Evolutionary conservation across 1,140 invertebrate genomes (phyloP), one percentile per base, ranked within the genome.

Genomic region (Bombus pascuorum): DNA sequence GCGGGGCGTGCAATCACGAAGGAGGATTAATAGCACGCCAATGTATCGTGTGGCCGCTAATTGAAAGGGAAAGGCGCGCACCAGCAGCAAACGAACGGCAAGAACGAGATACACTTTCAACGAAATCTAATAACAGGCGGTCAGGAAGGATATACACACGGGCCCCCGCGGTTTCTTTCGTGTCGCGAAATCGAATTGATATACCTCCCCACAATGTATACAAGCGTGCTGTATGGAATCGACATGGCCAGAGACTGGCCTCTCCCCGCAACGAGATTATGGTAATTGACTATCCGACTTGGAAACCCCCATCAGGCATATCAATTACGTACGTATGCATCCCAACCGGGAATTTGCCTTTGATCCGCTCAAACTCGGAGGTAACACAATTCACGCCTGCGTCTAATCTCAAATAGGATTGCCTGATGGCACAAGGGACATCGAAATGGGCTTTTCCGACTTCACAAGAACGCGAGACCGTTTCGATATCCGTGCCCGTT

Each of bases 241-340:
- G 90, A 85, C 90, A 88, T 87, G 87, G 85, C 81, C 85, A 44
- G 53, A 81, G 78, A 88, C 81, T 42, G 32, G 70, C 57, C 83
- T 80, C 86, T 87, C 75, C 59, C 86, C 91, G 89, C 92, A 94
- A 94, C 92, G 91, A 94, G 93, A 94, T 95, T 95, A 95, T 94
- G 92, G 93, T 94, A 94, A 95, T 95, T 93, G 92, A 94, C 93
- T 93, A 92, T 92, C 88, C 93, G 93, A 94, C 93, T 94, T 94
- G 93, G 92, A 92, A 93, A 93, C 93, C 91, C 92, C 93, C 91
- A 93, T 93, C 92, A 93, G 91, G 91, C 91, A 91, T 93, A 94
- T 94, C 91, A 94, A 94, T 95, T 94, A 95, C 93, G 93, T 90
- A 91, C 92, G 92, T 94, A 93, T 94, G 93, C 91, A 91, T 94